These are phyloP conservation scores for Phyto melanocephala DNA, from an alignment of 2,888 invertebrate genomes.

Conservation along the genomic window DNA sequence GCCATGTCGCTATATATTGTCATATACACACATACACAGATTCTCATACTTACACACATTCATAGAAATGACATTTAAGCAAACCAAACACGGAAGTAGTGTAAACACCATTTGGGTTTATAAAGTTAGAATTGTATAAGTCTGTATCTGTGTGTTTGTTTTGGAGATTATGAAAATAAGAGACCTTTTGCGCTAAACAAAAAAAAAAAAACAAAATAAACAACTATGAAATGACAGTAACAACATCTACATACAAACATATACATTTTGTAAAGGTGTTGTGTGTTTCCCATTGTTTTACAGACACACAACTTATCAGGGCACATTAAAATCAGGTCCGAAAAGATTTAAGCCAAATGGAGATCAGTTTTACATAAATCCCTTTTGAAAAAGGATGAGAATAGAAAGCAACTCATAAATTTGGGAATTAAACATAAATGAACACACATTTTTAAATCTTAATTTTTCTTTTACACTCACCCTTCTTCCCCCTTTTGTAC, in stretches of 20 bases:
- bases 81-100: constrained; percentile 8
- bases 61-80: constrained; percentile 33
- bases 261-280: constrained; percentile 54
- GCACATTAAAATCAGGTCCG: constrained; percentile 47
- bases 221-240: background rate
- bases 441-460: constrained; percentile 31
- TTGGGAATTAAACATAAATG: constrained; percentile 46
- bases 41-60: background rate
- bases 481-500: background rate
- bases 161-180: constrained; percentile 36
- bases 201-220: background rate
- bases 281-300: constrained; percentile 1
- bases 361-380: constrained; percentile 50
- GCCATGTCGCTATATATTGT: constrained; percentile 32
- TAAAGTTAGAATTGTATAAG: background rate
- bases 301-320: constrained; percentile 23
- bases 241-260: constrained; percentile 26
- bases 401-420: constrained; percentile 47
- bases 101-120: constrained; percentile 23
- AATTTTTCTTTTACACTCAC: background rate
- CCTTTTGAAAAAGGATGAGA: constrained; percentile 54
- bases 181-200: constrained; percentile 31
- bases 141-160: constrained; percentile 21
- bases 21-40: background rate
- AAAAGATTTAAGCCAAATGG: constrained; percentile 45